Percentiles rank a stretch among this genome's conserved stretches.
These are phyloP conservation scores for Parazoanthus swiftii DNA, from an alignment of 92 coral and sea anemone genomes.

Conservation along the genomic window DNA sequence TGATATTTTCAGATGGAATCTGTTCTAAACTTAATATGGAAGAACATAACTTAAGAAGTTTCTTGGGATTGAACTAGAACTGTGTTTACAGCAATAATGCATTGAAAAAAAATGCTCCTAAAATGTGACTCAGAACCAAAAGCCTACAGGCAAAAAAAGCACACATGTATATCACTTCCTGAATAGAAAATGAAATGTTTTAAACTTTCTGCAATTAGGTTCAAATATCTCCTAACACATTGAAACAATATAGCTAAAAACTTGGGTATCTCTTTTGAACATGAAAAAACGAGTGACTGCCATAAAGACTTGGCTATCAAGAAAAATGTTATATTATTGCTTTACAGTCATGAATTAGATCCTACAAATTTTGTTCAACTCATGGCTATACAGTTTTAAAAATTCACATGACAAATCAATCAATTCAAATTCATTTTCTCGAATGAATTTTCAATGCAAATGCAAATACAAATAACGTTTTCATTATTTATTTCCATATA, in stretches of 20 bases:
- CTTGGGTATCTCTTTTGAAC: neutral
- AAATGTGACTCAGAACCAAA: too few relatives aligned
- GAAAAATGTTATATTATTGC: neutral
- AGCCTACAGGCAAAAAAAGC: neutral
- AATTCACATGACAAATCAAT: neutral
- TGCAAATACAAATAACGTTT: slow-evolving; percentile 18
- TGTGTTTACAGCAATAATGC: too few relatives aligned
- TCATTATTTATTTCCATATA: slow-evolving; percentile 4
- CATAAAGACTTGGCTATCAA: neutral
- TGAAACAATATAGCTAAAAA: neutral
- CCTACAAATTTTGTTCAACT: neutral
- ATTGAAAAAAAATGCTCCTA: too few relatives aligned
- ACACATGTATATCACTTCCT: neutral
- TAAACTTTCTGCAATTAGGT: neutral
- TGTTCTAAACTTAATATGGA: too few relatives aligned
- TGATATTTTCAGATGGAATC: neutral
- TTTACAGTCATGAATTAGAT: neutral
- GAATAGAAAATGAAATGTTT: neutral
- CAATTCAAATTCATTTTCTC: slow-evolving; percentile 5
- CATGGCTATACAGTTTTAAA: neutral
- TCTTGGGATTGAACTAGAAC: neutral
- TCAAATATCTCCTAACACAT: neutral
- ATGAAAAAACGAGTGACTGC: neutral
- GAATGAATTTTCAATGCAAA: neutral
- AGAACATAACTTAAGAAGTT: too few relatives aligned